phyloP scores from a whole-genome alignment of 2,113 vertebrate genomes.

The Laticauda colubrina region DNA sequence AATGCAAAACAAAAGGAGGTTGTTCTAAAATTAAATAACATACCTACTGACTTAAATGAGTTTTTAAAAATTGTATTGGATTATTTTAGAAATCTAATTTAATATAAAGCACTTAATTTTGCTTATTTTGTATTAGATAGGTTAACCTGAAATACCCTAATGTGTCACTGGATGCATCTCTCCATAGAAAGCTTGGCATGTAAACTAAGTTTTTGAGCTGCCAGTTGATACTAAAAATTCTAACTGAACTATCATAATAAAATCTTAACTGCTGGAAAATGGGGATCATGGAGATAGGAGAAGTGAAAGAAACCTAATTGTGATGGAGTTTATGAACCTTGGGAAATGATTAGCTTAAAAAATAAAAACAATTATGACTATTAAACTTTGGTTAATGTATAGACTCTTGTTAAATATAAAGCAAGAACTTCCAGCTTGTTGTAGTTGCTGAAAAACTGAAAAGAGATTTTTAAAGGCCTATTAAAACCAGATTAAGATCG shows the following conservation, averaged over 20 bases:
- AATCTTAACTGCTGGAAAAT: slow-evolving; percentile 40
- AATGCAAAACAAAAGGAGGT: not conserved
- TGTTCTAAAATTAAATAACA: not conserved
- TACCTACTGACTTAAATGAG: no score
- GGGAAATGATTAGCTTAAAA: not conserved
- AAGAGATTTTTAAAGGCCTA: slow-evolving; percentile 48
- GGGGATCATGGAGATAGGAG: not conserved
- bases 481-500: slow-evolving; percentile 56
- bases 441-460: slow-evolving; percentile 45
- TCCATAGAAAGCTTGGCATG: slow-evolving; percentile 25
- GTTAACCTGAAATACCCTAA: not conserved
- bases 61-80: not conserved
- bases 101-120: not conserved
- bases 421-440: slow-evolving; percentile 24
- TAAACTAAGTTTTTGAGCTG: slow-evolving; percentile 41
- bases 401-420: slow-evolving; percentile 37
- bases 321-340: slow-evolving; percentile 31
- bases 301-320: slow-evolving; percentile 11
- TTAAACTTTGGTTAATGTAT: slow-evolving; percentile 1
- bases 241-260: slow-evolving; percentile 34
- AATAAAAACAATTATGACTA: slow-evolving; percentile 42
- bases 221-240: slow-evolving; percentile 38
- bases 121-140: not conserved
- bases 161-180: slow-evolving; percentile 23
- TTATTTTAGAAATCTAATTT: not conserved